Base-by-base conservation (phyloP, 2,113 vertebrate genomes). In the Passerina amoena region DNA sequence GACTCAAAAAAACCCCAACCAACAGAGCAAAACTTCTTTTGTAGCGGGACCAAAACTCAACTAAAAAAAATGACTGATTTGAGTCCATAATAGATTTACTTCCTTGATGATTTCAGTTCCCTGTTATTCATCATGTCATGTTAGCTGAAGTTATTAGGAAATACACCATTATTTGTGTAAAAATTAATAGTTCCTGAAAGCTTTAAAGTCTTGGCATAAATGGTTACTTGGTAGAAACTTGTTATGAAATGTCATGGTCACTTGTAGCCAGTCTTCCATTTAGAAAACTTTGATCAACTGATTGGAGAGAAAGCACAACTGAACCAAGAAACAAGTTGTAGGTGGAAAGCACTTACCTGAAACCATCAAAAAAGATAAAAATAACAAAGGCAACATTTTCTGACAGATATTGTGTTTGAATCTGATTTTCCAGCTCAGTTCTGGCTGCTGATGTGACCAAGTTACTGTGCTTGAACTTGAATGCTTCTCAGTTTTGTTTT, bases 141-240 rank as follows among this genome's bases (percentile, higher is more conserved):
- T 77, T 77, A 80, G 45, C 47, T 71, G 51, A 81, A 73, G 40
- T 70, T 82, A 91, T 82, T 92, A 64, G n/a, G 53, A 88, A 94
- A 91, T 91, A 37, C n/a, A 88, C 40, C 38, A 64, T 68, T 84
- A 64, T 86, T 90, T 78, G 51, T 93, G 86, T 86, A 93, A 96
- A 95, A 92, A 82, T 31, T 84, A 90, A 50, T 86, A 48, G 80
- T 38, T 93, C 18, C 31, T 86, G 88, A 96, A 93, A 95, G 60
- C 40, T 92, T 75, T 80, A 81, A 91, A 76, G 44, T 57, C 57
- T 85, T 57, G 53, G 60, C 40, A 76, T 72, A 70, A 78, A 83
- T 28, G 10, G 53, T 83, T 81, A 23, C 44, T 50, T 48, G 16
- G 71, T 90, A 69, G 51, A 95, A 92, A 60, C 21, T n/a, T 70